Conservation (phyloP, 2,797 vertebrate species). For the Somateria mollissima region DNA sequence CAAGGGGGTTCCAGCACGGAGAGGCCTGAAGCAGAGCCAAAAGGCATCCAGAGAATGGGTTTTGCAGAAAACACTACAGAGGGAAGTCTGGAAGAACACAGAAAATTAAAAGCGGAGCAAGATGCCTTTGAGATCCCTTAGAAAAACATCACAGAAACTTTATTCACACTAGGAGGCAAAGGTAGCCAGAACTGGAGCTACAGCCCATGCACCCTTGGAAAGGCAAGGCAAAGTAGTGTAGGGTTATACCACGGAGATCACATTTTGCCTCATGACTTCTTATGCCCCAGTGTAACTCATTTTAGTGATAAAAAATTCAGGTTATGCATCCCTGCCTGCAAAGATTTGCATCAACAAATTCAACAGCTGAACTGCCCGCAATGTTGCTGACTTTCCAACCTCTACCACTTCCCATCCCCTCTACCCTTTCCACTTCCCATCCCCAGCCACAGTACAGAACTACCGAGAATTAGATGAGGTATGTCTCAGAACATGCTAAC, state of each 20-base stretch:
- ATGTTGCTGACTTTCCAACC: background rate
- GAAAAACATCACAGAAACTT: background rate
- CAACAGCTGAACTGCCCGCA: background rate
- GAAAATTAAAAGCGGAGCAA: conserved; percentile 1
- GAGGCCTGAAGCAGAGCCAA: background rate
- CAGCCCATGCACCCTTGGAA: background rate
- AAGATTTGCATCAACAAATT: background rate
- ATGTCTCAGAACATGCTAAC: fast-evolving
- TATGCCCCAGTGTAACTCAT: background rate
- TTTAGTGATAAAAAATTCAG: background rate
- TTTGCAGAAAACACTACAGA: conserved; percentile 29
- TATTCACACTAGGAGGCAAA: background rate
- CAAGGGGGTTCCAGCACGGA: background rate
- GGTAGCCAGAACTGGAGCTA: background rate
- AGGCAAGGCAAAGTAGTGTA: background rate
- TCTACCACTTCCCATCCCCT: background rate
- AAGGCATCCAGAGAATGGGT: conserved; percentile 11
- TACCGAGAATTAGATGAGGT: fast-evolving
- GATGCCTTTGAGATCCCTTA: background rate
- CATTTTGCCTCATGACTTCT: background rate
- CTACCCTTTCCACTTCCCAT: background rate
- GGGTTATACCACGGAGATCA: background rate
- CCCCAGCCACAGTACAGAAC: fast-evolving
- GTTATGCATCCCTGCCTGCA: background rate
- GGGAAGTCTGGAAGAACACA: conserved; percentile 1